Evolutionary conservation across 2,113 vertebrate species (phyloP).

Genomic region (Morone chrysops): DNA sequence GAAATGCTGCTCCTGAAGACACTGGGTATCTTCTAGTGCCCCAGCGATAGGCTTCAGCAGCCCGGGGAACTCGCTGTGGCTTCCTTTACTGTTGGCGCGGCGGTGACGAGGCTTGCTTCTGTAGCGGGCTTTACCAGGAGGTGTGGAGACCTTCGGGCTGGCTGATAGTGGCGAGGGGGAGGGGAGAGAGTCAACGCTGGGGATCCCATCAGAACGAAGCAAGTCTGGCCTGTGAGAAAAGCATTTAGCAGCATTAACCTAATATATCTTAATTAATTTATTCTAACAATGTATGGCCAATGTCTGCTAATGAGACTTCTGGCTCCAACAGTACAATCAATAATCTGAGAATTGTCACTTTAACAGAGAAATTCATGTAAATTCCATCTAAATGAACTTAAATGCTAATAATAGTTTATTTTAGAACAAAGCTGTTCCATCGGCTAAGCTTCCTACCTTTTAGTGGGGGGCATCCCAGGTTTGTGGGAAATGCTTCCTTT

Average conservation of each 20-base stretch:
- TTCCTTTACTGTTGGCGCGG: slow-evolving; percentile 95
- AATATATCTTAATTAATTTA: not conserved
- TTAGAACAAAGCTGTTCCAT: no score
- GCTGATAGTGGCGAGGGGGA: slow-evolving; percentile 90
- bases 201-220: slow-evolving; percentile 93
- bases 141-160: slow-evolving; percentile 93
- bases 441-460: slow-evolving; percentile 84
- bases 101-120: slow-evolving; percentile 96
- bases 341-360: not conserved
- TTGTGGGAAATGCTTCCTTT: slow-evolving; percentile 91
- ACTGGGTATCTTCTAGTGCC: slow-evolving; percentile 80
- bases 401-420: not conserved
- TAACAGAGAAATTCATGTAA: not conserved
- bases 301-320: not conserved
- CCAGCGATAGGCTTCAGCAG: slow-evolving; percentile 85
- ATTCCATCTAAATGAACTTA: not conserved
- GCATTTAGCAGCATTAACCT: not conserved
- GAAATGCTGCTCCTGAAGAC: slow-evolving; percentile 75
- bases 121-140: slow-evolving; percentile 91
- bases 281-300: no score
- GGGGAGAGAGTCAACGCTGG: slow-evolving; percentile 87
- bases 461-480: slow-evolving; percentile 88
- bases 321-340: not conserved
- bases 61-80: slow-evolving; percentile 91
- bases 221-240: slow-evolving; percentile 89